Conservation (phyloP, 1,140 invertebrate genomes). For the Drosophila kurseongensis region DNA sequence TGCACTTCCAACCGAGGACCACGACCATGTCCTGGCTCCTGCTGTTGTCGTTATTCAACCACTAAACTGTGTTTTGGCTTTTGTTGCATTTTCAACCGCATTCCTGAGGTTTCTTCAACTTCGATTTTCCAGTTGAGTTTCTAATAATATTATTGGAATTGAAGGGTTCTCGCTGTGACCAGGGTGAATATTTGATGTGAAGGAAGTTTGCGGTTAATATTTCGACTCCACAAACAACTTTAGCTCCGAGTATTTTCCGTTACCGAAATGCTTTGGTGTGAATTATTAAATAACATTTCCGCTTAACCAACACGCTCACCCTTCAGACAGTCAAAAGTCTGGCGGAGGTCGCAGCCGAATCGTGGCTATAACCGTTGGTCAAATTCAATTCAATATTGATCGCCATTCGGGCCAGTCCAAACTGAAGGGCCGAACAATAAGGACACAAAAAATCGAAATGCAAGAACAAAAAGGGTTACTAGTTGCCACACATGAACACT, state of each 20-base stretch:
- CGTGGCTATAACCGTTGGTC: conserved; percentile 50
- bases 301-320: conserved; percentile 50
- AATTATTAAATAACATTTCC: conserved; percentile 69
- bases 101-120: conserved; percentile 65
- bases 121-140: conserved; percentile 73
- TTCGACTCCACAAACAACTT: conserved; percentile 18
- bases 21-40: conserved; percentile 24
- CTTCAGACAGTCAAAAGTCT: conserved; percentile 5
- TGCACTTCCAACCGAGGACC: neutral
- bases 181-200: neutral
- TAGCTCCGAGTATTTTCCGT: conserved; percentile 6
- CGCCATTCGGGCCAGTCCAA: conserved; percentile 29
- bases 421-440: conserved; percentile 21
- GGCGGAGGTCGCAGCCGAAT: conserved; percentile 7
- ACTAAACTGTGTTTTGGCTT: conserved; percentile 81
- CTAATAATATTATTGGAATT: conserved; percentile 64
- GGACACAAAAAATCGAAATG: conserved; percentile 59
- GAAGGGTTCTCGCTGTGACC: neutral
- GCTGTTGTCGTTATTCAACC: conserved; percentile 74
- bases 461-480: conserved; percentile 53
- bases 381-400: conserved; percentile 80
- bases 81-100: conserved; percentile 71
- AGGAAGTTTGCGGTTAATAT: conserved; percentile 30
- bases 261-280: conserved; percentile 30
- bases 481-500: conserved; percentile 18